These are phyloP conservation scores for Styela clava DNA, from an alignment of 23 tunicate species.

Conservation along the genomic window DNA sequence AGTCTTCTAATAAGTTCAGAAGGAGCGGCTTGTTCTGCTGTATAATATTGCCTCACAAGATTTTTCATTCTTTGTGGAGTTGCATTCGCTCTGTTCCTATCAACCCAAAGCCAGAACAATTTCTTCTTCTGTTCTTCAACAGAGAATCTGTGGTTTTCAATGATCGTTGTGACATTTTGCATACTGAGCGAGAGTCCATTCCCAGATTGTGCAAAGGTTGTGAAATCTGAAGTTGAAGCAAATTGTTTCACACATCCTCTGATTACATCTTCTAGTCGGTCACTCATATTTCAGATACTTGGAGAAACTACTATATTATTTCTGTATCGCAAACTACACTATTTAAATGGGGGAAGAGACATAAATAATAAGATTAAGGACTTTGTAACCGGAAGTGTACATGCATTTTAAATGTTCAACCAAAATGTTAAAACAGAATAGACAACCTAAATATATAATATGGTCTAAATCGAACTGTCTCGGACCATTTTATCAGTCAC, in stretches of 20 bases:
- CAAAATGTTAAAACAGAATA: too few species aligned
- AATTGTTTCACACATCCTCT: background rate
- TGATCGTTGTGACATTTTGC: background rate
- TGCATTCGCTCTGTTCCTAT: background rate
- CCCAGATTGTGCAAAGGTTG: background rate
- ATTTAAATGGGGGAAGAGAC: too few species aligned
- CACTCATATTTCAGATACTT: too few species aligned
- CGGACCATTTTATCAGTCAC: too few species aligned
- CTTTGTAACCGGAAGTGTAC: too few species aligned
- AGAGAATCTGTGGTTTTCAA: background rate
- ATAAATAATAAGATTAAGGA: too few species aligned
- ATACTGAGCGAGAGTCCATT: background rate
- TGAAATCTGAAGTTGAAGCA: background rate
- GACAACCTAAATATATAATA: too few species aligned
- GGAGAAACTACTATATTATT: too few species aligned
- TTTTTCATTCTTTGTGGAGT: background rate
- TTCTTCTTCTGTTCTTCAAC: background rate
- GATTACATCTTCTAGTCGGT: background rate
- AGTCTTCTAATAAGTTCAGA: background rate
- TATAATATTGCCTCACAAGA: background rate
- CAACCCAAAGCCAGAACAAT: background rate
- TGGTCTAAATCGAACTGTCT: too few species aligned
- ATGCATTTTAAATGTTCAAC: too few species aligned
- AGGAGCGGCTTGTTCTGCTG: background rate
- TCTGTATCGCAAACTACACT: too few species aligned